phyloP scores from a whole-genome alignment of 1,140 invertebrate species.

The Bombus pascuorum region DNA sequence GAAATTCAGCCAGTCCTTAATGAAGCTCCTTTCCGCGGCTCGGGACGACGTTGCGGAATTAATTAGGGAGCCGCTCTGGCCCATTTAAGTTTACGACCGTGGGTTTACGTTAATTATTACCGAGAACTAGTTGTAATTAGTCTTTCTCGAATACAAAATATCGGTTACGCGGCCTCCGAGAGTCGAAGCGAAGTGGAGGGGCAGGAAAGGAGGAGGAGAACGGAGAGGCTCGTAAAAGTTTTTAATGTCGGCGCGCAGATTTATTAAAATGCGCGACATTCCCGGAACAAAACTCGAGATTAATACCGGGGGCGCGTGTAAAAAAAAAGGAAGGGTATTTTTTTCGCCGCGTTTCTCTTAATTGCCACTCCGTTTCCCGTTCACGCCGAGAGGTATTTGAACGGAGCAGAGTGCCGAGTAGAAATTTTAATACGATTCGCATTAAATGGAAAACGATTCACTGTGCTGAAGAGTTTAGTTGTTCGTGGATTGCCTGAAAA shows the following conservation, averaged over 20 bases:
- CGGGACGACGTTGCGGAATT: conserved; percentile 66
- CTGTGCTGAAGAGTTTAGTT: background rate
- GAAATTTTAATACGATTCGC: conserved; percentile 3
- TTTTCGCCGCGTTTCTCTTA: background rate
- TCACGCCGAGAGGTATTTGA: background rate
- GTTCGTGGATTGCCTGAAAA: too few relatives aligned
- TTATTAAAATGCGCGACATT: conserved; percentile 49
- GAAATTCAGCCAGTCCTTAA: conserved; percentile 67
- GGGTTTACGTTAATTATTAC: conserved; percentile 71
- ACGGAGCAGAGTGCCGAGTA: background rate
- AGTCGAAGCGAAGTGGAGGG: background rate
- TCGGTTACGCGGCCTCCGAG: conserved; percentile 49
- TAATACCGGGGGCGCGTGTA: conserved; percentile 14
- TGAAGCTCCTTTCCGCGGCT: conserved; percentile 67
- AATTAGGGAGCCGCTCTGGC: conserved; percentile 70
- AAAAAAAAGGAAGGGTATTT: background rate
- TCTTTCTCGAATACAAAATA: conserved; percentile 70
- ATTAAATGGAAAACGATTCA: conserved; percentile 4
- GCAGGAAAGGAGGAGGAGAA: background rate
- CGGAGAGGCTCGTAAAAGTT: conserved; percentile 58
- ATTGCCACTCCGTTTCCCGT: background rate
- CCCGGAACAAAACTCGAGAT: conserved; percentile 44
- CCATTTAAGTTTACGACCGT: conserved; percentile 71
- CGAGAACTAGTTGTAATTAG: conserved; percentile 70
- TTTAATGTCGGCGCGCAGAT: conserved; percentile 44